Percentiles rank a stretch among this genome's conserved stretches.
These are phyloP conservation scores for Bombus confusus DNA, from an alignment of 1,140 invertebrate species.

Conservation along the genomic window DNA sequence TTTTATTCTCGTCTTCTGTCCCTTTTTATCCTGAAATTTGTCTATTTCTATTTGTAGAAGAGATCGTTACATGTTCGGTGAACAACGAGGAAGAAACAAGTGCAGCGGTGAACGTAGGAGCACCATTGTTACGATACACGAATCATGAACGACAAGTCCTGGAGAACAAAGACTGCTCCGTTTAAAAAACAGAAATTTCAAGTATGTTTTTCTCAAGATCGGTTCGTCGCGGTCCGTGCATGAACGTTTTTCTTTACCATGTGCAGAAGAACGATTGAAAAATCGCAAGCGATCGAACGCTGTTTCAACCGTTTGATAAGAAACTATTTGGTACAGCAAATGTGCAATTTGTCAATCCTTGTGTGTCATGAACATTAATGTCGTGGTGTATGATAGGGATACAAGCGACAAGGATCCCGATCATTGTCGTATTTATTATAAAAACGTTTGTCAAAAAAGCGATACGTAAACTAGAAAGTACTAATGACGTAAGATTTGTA, in stretches of 20 bases:
- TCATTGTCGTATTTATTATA: conserved; percentile 47
- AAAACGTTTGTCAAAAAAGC: neutral
- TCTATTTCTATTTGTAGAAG: conserved; percentile 63
- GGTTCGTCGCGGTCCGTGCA: neutral
- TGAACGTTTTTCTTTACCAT: neutral
- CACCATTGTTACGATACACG: conserved; percentile 78
- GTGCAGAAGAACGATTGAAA: neutral
- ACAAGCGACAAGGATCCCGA: conserved; percentile 12
- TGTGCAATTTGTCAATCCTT: neutral
- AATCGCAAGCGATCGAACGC: neutral
- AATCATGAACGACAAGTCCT: conserved; percentile 78
- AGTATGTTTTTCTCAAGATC: neutral
- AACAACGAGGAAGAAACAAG: conserved; percentile 77
- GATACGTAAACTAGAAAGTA: conserved; percentile 18
- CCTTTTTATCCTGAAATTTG: neutral
- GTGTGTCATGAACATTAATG: conserved; percentile 30
- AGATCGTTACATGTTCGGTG: conserved; percentile 71
- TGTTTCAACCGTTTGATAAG: neutral
- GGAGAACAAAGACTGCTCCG: conserved; percentile 62
- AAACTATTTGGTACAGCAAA: neutral
- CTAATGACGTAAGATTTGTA: conserved; percentile 58
- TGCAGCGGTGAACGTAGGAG: conserved; percentile 68
- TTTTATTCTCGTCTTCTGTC: neutral
- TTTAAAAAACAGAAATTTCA: conserved; percentile 50
- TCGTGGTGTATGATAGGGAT: neutral